Evolutionary conservation across 2,113 vertebrate species (phyloP).

Genomic region (Ophthalmolycus amberensis): DNA sequence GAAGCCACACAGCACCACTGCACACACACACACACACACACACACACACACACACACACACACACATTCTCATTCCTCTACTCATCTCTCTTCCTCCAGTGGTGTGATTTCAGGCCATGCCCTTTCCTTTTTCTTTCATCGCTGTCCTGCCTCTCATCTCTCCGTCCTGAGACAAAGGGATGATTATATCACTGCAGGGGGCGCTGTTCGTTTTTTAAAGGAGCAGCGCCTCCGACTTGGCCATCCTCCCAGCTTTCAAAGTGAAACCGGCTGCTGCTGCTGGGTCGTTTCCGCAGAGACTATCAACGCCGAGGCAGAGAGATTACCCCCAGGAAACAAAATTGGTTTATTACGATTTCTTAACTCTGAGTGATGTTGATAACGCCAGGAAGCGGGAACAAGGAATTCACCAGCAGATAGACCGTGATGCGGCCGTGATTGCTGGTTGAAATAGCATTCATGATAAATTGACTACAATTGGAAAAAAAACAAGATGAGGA

Average conservation of each 20-base stretch:
- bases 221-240: conserved; percentile 31
- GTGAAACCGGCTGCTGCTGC: conserved; percentile 37
- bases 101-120: conserved; percentile 13
- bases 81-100: neutral
- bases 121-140: conserved; percentile 9
- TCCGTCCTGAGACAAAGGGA: conserved; percentile 48
- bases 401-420: conserved; percentile 25
- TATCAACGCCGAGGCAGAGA: conserved; percentile 44
- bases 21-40: too few relatives aligned
- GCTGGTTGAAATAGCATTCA: neutral
- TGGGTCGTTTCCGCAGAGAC: conserved; percentile 62
- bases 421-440: neutral
- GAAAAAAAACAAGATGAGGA: neutral
- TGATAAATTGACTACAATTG: conserved; percentile 12
- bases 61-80: neutral
- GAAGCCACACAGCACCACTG: neutral
- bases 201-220: conserved; percentile 59
- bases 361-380: conserved; percentile 43
- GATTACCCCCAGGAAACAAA: conserved; percentile 67
- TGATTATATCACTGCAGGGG: conserved; percentile 46
- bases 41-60: neutral
- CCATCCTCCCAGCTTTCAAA: conserved; percentile 34
- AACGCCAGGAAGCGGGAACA: conserved; percentile 11
- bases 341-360: conserved; percentile 63
- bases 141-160: conserved; percentile 26